Percentiles rank a stretch among this genome's conserved stretches.
These are phyloP conservation scores for Kuschelorhynchus macadamiae DNA, from an alignment of 2,888 invertebrate species.

Conservation along the genomic window DNA sequence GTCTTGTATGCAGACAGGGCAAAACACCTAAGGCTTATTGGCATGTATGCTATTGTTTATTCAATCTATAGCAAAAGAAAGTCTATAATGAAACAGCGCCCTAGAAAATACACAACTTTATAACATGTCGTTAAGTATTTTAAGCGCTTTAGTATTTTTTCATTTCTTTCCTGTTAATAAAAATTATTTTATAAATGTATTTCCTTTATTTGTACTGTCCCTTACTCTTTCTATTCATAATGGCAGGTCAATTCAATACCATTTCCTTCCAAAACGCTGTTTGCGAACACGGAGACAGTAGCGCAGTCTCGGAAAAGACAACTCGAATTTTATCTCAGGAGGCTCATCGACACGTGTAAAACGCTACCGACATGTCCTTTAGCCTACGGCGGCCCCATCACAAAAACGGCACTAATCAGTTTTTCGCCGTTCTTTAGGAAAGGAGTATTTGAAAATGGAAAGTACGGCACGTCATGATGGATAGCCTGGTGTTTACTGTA, in stretches of 20 bases:
- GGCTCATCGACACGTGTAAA: slow-evolving; percentile 80
- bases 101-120: too few species aligned
- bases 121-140: too few species aligned
- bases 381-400: slow-evolving; percentile 70
- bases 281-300: slow-evolving; percentile 81
- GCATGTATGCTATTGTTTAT: too few species aligned
- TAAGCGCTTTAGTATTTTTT: too few species aligned
- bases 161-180: too few species aligned
- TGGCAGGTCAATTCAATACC: slow-evolving; percentile 79
- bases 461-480: slow-evolving; percentile 82
- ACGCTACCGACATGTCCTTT: slow-evolving; percentile 81
- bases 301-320: slow-evolving; percentile 81
- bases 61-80: too few species aligned
- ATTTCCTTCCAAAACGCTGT: slow-evolving; percentile 82
- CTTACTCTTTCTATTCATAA: not conserved
- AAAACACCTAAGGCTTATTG: too few species aligned
- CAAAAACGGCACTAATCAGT: slow-evolving; percentile 79
- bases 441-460: slow-evolving; percentile 90
- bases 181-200: too few species aligned
- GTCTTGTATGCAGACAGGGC: too few species aligned
- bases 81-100: too few species aligned
- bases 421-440: slow-evolving; percentile 89
- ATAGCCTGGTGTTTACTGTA: too few species aligned
- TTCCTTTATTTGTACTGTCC: not conserved
- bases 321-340: slow-evolving; percentile 82